These are phyloP conservation scores for Philopotamus ludificatus DNA, from an alignment of 1,140 invertebrate genomes.

Conservation along the genomic window DNA sequence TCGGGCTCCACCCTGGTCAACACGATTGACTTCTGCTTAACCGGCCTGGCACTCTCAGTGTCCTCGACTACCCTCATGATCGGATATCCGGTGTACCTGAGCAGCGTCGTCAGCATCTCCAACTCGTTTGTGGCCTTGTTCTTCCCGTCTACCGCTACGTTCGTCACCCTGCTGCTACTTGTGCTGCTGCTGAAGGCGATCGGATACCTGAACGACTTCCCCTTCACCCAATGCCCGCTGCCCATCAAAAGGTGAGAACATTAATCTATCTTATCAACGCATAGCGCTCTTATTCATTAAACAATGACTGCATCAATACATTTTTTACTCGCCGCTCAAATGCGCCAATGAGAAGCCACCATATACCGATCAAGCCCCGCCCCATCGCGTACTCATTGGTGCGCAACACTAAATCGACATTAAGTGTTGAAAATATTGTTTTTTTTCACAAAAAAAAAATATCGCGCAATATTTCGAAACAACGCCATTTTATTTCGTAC, in stretches of 20 bases:
- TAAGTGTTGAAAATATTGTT: no score
- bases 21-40: conserved; percentile 20
- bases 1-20: not conserved
- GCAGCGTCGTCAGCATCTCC: not conserved
- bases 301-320: no score
- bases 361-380: no score
- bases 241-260: conserved; percentile 30
- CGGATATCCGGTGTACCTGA: conserved; percentile 25
- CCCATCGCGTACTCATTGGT: no score
- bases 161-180: conserved; percentile 10
- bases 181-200: not conserved
- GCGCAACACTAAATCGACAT: no score
- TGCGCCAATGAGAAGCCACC: no score
- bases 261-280: no score
- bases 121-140: conserved; percentile 19
- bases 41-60: conserved; percentile 22
- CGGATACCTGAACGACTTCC: not conserved
- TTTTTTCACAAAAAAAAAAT: no score
- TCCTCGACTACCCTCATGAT: conserved; percentile 26
- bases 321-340: no score
- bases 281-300: no score
- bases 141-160: conserved; percentile 21
- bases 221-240: conserved; percentile 17
- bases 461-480: no score
- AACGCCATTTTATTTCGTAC: no score